Conservation (phyloP, 2,888 invertebrate genomes). For the Lasioglossum leucozonium region DNA sequence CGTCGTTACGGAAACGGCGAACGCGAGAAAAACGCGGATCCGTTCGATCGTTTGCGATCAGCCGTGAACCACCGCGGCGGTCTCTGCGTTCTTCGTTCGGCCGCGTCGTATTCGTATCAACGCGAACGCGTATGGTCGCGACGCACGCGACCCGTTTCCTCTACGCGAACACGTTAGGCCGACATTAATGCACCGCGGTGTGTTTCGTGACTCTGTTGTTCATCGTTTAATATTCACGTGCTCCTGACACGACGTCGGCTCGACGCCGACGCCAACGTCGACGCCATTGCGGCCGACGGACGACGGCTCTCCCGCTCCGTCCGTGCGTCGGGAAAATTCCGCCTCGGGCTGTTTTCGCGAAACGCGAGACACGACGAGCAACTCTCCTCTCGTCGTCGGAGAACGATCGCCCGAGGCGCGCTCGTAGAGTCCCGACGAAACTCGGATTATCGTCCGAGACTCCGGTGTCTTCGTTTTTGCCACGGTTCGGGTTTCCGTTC, state of each 20-base stretch:
- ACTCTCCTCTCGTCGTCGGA: no score
- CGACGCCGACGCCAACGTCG: not conserved
- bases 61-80: not conserved
- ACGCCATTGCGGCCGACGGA: not conserved
- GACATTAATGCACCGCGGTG: constrained; percentile 37
- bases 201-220: constrained; percentile 42
- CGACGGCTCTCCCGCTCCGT: not conserved
- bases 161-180: constrained; percentile 28
- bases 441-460: not conserved
- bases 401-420: no score
- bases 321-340: not conserved
- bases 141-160: constrained; percentile 50
- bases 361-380: not conserved
- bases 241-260: constrained; percentile 23
- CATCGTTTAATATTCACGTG: constrained; percentile 49
- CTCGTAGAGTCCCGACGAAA: not conserved
- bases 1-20: not conserved
- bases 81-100: not conserved
- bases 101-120: not conserved
- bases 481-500: not conserved
- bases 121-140: constrained; percentile 1
- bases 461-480: not conserved
- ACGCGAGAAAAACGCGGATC: not conserved
- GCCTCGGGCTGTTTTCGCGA: not conserved
- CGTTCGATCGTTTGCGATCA: not conserved